Conservation (phyloP, 2,888 invertebrate species). For the Folsomia manolachei region DNA sequence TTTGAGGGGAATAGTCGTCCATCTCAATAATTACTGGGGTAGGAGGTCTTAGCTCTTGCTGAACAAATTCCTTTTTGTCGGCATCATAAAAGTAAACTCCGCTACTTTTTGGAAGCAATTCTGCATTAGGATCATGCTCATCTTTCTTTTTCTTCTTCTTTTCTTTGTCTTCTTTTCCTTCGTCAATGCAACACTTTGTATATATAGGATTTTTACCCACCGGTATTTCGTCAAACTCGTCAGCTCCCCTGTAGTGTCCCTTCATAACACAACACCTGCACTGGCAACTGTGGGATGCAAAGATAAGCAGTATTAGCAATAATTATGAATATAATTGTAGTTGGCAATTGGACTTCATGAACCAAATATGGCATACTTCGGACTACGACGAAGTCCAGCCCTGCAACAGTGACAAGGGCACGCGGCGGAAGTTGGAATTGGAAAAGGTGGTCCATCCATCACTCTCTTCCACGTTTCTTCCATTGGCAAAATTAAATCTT, state of each 20-base stretch:
- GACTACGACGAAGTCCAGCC: slow-evolving; percentile 35
- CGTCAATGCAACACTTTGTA: neutral
- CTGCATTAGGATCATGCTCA: slow-evolving; percentile 10
- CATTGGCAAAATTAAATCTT: slow-evolving; percentile 44
- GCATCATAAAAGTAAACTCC: slow-evolving; percentile 44
- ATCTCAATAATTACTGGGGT: slow-evolving; percentile 30
- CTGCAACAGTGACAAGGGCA: slow-evolving; percentile 35
- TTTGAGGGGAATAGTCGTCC: neutral
- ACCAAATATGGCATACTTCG: no score
- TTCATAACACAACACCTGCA: slow-evolving; percentile 35
- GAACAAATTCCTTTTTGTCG: slow-evolving; percentile 20
- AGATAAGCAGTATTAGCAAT: no score
- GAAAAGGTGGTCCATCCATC: slow-evolving; percentile 37
- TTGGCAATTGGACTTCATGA: neutral
- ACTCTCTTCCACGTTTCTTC: slow-evolving; percentile 9
- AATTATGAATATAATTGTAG: slow-evolving; percentile 2
- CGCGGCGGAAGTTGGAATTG: no score
- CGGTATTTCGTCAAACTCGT: slow-evolving; percentile 45
- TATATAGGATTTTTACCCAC: slow-evolving; percentile 42
- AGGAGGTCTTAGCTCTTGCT: slow-evolving; percentile 31
- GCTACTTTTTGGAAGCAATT: slow-evolving; percentile 33
- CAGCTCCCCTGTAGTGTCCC: slow-evolving; percentile 26
- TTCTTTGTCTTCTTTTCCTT: slow-evolving; percentile 23
- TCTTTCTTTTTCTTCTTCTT: slow-evolving; percentile 3
- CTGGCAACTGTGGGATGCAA: slow-evolving; percentile 30